These are phyloP conservation scores for Oceanodroma leucorhoa DNA, from an alignment of 2,797 vertebrate genomes.

Conservation along the genomic window DNA sequence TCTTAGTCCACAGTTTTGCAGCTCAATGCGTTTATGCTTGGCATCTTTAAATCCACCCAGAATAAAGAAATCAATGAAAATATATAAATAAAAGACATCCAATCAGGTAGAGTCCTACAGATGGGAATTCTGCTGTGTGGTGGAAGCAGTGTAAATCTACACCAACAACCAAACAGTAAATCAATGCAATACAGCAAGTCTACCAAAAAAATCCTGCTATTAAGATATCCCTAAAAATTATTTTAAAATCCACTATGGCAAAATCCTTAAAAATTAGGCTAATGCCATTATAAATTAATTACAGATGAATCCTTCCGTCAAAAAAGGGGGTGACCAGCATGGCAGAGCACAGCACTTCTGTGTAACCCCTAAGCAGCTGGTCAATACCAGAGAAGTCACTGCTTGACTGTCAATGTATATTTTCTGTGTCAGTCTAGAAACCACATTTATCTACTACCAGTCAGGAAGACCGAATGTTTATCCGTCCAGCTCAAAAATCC, in stretches of 20 bases:
- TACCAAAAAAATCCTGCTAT: neutral
- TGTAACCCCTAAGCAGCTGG: neutral
- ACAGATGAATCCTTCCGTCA: neutral
- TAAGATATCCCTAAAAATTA: neutral
- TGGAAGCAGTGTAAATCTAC: neutral
- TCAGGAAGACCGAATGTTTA: neutral
- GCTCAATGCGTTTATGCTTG: neutral
- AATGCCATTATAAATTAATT: neutral
- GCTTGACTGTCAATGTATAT: neutral
- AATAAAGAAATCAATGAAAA: conserved; percentile 9
- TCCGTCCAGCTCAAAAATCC: neutral
- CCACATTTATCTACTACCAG: neutral
- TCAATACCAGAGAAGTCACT: neutral
- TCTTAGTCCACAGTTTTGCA: neutral
- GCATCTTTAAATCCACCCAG: neutral
- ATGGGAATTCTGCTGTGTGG: neutral
- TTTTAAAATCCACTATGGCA: neutral
- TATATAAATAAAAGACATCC: neutral
- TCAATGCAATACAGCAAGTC: neutral
- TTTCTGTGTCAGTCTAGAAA: neutral
- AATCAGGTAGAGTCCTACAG: neutral
- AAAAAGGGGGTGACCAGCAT: neutral
- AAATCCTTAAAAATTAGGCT: neutral
- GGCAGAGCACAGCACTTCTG: neutral
- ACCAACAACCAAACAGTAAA: neutral